A percentile compares a stretch with the other conserved stretches of the same genome.
phyloP scores from a whole-genome alignment of 2,888 invertebrate species.

The Mythimna lalbum region DNA sequence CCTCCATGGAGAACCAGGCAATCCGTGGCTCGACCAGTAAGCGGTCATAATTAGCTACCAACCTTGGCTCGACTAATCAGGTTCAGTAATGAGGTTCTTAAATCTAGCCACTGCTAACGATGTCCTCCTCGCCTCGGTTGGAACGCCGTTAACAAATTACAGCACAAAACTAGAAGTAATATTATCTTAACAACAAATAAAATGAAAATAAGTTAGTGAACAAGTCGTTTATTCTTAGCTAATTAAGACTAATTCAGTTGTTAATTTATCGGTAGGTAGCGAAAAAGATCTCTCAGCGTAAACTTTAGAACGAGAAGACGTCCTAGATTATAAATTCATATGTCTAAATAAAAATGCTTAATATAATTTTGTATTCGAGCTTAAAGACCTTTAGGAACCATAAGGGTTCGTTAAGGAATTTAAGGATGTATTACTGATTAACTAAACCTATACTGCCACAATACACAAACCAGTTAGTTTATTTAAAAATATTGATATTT shows the following conservation, averaged over 20 bases:
- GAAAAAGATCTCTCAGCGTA: background rate
- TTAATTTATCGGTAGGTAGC: background rate
- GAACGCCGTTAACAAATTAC: constrained; percentile 32
- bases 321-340: background rate
- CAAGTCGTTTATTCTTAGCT: constrained; percentile 1
- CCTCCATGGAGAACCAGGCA: constrained; percentile 14
- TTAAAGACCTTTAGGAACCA: background rate
- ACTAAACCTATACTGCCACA: no score
- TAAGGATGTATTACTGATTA: background rate
- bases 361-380: no score
- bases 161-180: constrained; percentile 10
- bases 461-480: no score
- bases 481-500: no score
- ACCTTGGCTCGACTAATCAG: constrained; percentile 15
- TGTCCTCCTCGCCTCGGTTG: constrained; percentile 10
- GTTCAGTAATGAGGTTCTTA: constrained; percentile 49
- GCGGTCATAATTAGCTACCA: constrained; percentile 35
- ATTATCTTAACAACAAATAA: constrained; percentile 10
- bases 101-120: constrained; percentile 47
- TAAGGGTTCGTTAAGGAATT: background rate
- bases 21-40: constrained; percentile 21
- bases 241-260: constrained; percentile 17
- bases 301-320: background rate
- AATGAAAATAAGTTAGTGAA: constrained; percentile 19
- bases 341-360: no score